Conservation (phyloP, 2,113 vertebrate species). For the Dipodomys stephensi region DNA sequence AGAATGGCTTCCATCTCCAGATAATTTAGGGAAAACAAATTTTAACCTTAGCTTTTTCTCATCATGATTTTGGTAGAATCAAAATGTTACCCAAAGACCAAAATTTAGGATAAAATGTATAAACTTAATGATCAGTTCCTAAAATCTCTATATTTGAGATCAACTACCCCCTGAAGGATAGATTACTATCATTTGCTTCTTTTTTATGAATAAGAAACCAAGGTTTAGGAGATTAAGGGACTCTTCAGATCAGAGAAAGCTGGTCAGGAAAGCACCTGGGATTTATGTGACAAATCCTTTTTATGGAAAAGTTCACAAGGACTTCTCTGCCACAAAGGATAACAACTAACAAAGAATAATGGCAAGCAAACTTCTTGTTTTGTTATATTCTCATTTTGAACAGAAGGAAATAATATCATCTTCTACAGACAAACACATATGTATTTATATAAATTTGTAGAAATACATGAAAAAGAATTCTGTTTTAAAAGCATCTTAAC, state of each 20-base stretch:
- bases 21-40: slow-evolving; percentile 36
- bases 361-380: slow-evolving; percentile 8
- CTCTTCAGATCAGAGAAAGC: slow-evolving; percentile 45
- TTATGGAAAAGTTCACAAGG: slow-evolving; percentile 17
- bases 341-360: slow-evolving; percentile 39
- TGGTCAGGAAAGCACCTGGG: slow-evolving; percentile 27
- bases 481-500: slow-evolving; percentile 46
- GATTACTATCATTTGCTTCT: slow-evolving; percentile 8
- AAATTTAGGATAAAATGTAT: slow-evolving; percentile 50
- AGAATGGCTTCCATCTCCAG: slow-evolving; percentile 36
- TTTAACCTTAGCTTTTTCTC: neutral
- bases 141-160: slow-evolving; percentile 42
- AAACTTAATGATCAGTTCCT: slow-evolving; percentile 34
- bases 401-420: slow-evolving; percentile 23
- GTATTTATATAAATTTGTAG: neutral
- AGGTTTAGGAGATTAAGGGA: slow-evolving; percentile 53
- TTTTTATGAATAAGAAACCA: slow-evolving; percentile 65
- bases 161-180: slow-evolving; percentile 11
- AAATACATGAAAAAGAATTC: slow-evolving; percentile 40
- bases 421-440: slow-evolving; percentile 33
- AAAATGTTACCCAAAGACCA: slow-evolving; percentile 36
- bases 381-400: slow-evolving; percentile 54
- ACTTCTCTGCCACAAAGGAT: slow-evolving; percentile 39
- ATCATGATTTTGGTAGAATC: slow-evolving; percentile 2
- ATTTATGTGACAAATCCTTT: slow-evolving; percentile 44